These are phyloP conservation scores for Tenthredo mesomela DNA, from an alignment of 2,888 invertebrate species.

Conservation along the genomic window DNA sequence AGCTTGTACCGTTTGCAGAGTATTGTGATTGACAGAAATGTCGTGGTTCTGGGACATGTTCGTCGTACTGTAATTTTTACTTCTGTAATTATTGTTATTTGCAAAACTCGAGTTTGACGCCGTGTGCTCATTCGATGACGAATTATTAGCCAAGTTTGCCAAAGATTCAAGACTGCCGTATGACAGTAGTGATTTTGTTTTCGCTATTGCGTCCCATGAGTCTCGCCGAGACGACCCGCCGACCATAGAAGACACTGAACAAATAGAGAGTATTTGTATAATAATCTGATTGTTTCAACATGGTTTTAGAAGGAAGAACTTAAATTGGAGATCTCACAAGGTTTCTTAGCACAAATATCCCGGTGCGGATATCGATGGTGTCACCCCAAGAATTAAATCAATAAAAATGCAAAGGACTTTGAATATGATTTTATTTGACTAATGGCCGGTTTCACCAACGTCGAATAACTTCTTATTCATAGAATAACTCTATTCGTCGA, in stretches of 20 bases:
- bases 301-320: background rate
- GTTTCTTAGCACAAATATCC: too few species aligned
- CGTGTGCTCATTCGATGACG: slow-evolving; percentile 79
- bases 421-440: too few species aligned
- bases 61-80: slow-evolving; percentile 68
- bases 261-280: background rate
- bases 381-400: too few species aligned
- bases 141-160: slow-evolving; percentile 84
- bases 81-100: slow-evolving; percentile 68
- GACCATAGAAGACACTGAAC: slow-evolving; percentile 81
- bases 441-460: too few species aligned
- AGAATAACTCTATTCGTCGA: too few species aligned
- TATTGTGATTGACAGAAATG: slow-evolving; percentile 63
- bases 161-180: slow-evolving; percentile 86
- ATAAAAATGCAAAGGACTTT: too few species aligned
- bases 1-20: slow-evolving; percentile 62
- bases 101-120: slow-evolving; percentile 80
- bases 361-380: too few species aligned
- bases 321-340: background rate
- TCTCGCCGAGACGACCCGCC: slow-evolving; percentile 83
- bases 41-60: slow-evolving; percentile 71
- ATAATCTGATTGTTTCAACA: slow-evolving; percentile 27
- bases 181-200: slow-evolving; percentile 88
- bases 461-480: too few species aligned
- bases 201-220: slow-evolving; percentile 91